Evolutionary conservation across 2,113 vertebrate species (phyloP).

Genomic region (Hemiprocne comata): DNA sequence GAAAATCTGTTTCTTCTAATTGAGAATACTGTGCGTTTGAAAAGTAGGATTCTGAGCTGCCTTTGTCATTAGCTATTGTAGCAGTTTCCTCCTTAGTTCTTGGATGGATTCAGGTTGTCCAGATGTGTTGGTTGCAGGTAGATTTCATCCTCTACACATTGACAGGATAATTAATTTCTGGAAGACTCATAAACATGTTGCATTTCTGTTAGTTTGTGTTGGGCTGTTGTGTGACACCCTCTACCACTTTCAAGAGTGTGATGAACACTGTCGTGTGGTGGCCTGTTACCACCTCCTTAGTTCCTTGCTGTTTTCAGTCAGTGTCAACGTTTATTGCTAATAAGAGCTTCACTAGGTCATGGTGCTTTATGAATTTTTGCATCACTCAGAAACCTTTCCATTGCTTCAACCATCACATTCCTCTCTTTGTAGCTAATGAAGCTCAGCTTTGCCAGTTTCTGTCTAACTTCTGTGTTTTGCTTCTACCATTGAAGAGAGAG

Average conservation of each 20-base stretch:
- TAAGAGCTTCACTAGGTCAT: background rate
- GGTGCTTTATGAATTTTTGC: background rate
- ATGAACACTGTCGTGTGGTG: accelerated
- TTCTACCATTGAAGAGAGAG: background rate
- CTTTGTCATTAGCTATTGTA: background rate
- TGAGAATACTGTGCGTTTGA: background rate
- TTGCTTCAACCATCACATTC: background rate
- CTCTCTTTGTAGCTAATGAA: background rate
- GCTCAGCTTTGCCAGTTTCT: background rate
- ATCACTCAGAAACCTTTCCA: background rate
- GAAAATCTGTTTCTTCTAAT: background rate
- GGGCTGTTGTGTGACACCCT: background rate
- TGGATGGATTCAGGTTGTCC: background rate
- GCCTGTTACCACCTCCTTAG: background rate
- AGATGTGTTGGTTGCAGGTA: background rate
- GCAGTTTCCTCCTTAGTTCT: background rate
- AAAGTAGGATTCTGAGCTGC: background rate
- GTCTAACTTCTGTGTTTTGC: background rate
- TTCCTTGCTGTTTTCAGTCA: background rate
- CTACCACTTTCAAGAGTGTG: background rate
- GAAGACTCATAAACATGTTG: accelerated
- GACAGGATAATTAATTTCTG: background rate
- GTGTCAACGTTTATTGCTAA: background rate
- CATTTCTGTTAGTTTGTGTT: background rate
- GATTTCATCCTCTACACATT: background rate